Evolutionary conservation across 2,113 vertebrate species (phyloP).

Genomic region (Gobio gobio): DNA sequence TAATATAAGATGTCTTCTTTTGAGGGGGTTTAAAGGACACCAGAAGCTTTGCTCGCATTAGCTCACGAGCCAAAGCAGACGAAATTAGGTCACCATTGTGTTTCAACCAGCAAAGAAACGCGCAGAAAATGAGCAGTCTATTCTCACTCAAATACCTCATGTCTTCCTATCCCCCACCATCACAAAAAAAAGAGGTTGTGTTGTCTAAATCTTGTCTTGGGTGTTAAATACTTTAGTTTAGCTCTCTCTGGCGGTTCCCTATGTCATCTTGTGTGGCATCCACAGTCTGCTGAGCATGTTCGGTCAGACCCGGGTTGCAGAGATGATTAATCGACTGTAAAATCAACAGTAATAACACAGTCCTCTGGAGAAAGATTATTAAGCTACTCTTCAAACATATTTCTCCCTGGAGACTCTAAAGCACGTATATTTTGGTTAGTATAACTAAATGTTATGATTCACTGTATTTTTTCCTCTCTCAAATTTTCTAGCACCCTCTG

Average conservation of each 20-base stretch:
- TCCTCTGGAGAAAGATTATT: not conserved
- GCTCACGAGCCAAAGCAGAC: slow-evolving; percentile 1
- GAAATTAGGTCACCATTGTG: slow-evolving; percentile 17
- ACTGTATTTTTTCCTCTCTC: too few species aligned
- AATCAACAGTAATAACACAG: slow-evolving; percentile 13
- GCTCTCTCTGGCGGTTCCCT: not conserved
- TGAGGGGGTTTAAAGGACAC: not conserved
- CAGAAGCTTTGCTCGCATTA: slow-evolving; percentile 15
- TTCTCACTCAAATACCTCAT: not conserved
- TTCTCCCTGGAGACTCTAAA: too few species aligned
- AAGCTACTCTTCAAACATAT: not conserved
- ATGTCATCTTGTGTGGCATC: slow-evolving; percentile 22
- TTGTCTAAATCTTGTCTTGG: slow-evolving; percentile 20
- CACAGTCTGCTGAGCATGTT: slow-evolving; percentile 17
- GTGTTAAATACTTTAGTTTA: slow-evolving; percentile 40
- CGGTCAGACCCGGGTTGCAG: not conserved
- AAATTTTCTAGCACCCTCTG: too few species aligned
- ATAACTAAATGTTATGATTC: too few species aligned
- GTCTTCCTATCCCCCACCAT: not conserved
- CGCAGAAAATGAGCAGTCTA: not conserved
- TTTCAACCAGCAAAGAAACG: not conserved
- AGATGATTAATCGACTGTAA: slow-evolving; percentile 12
- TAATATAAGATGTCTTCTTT: slow-evolving; percentile 18
- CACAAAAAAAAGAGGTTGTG: not conserved
- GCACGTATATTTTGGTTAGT: too few species aligned